phyloP scores from a whole-genome alignment of 2,888 invertebrate species.

The Amitus sp. region DNA sequence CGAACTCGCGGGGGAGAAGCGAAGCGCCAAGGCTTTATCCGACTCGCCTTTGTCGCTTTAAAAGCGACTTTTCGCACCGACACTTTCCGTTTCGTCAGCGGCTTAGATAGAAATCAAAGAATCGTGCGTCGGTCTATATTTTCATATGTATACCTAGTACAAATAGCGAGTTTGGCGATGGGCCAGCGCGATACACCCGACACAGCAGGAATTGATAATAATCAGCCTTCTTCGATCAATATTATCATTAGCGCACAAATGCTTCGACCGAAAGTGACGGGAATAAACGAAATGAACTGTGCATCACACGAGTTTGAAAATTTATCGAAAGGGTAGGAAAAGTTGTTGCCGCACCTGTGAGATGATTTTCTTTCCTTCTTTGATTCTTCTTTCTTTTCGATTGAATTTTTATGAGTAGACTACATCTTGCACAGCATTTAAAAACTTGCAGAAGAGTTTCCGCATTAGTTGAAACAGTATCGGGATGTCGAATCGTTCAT shows the following conservation, averaged over 20 bases:
- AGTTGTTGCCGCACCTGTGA: constrained; percentile 29
- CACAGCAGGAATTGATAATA: constrained; percentile 41
- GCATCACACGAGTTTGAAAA: too few species aligned
- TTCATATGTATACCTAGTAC: constrained; percentile 38
- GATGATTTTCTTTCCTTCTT: constrained; percentile 17
- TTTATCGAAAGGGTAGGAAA: constrained; percentile 16
- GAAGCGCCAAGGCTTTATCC: too few species aligned
- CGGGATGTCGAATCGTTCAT: background rate
- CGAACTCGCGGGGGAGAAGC: too few species aligned
- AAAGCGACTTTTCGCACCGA: too few species aligned
- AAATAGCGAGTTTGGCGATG: constrained; percentile 32
- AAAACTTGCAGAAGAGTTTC: constrained; percentile 26
- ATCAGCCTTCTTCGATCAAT: constrained; percentile 42
- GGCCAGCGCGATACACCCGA: constrained; percentile 32
- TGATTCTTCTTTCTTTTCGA: background rate
- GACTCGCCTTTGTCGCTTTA: too few species aligned
- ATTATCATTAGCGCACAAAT: constrained; percentile 42
- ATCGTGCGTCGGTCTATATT: constrained; percentile 37
- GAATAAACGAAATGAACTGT: constrained; percentile 2
- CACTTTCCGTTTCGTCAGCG: too few species aligned
- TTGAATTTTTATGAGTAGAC: constrained; percentile 22
- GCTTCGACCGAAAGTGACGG: constrained; percentile 21
- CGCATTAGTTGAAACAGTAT: constrained; percentile 27
- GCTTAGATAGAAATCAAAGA: constrained; percentile 16
- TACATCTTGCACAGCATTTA: constrained; percentile 33